These are phyloP conservation scores for Gastrophryne carolinensis DNA, from an alignment of 2,797 vertebrate species.

Conservation along the genomic window DNA sequence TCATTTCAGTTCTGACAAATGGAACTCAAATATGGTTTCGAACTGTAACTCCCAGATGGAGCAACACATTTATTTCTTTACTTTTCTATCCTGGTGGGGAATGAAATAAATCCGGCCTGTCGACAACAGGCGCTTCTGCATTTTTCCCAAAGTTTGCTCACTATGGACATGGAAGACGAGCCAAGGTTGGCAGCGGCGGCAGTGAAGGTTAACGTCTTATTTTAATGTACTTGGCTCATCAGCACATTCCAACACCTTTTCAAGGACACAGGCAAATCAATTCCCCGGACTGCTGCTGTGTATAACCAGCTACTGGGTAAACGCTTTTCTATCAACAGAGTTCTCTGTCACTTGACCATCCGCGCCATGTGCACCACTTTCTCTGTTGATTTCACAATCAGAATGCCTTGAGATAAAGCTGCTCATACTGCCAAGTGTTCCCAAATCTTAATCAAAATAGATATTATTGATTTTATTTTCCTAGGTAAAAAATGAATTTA, in stretches of 20 bases:
- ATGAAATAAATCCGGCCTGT: background rate
- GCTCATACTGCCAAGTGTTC: too few species aligned
- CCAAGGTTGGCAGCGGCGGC: background rate
- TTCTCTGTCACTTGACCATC: background rate
- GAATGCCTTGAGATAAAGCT: background rate
- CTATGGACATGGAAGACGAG: background rate
- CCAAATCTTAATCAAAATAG: too few species aligned
- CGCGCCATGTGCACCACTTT: too few species aligned
- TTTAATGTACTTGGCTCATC: slow-evolving; percentile 18
- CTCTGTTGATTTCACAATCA: too few species aligned
- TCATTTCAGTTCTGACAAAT: slow-evolving; percentile 50
- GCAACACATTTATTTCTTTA: slow-evolving; percentile 10
- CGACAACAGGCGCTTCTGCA: background rate
- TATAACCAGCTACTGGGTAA: background rate
- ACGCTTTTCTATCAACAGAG: slow-evolving; percentile 13
- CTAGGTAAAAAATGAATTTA: too few species aligned
- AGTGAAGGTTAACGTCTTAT: slow-evolving; percentile 37
- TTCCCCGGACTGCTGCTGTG: slow-evolving; percentile 8
- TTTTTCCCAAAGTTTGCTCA: slow-evolving; percentile 1
- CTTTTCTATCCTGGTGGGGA: background rate
- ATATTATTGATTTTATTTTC: too few species aligned
- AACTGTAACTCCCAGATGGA: slow-evolving; percentile 12
- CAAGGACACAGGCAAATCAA: slow-evolving; percentile 32
- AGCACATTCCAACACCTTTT: slow-evolving; percentile 1
- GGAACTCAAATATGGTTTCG: slow-evolving; percentile 24